Conservation (phyloP, 2,113 vertebrate species). For the Tragelaphus scriptus region DNA sequence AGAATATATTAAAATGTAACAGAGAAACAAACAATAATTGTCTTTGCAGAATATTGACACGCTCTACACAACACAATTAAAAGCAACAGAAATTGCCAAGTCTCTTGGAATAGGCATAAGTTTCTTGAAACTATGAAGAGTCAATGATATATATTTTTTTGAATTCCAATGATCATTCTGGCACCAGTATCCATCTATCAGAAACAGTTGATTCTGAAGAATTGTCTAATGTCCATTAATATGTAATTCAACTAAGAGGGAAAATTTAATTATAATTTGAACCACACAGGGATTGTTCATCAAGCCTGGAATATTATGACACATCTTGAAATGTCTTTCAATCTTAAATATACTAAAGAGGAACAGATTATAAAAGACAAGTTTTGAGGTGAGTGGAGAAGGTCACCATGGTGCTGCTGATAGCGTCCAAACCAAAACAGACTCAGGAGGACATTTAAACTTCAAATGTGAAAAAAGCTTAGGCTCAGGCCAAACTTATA, state of each 20-base stretch:
- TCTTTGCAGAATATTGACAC: background rate
- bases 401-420: background rate
- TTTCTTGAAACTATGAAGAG: background rate
- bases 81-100: background rate
- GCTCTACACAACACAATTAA: background rate
- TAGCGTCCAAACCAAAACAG: background rate
- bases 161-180: background rate
- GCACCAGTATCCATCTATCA: background rate
- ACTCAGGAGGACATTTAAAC: background rate
- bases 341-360: background rate
- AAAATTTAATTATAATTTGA: background rate
- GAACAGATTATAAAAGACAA: background rate
- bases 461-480: background rate
- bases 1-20: background rate
- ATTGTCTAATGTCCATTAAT: background rate
- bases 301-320: background rate
- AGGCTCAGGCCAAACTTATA: background rate
- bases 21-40: slow-evolving; percentile 45
- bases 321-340: background rate
- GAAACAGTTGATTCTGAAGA: background rate
- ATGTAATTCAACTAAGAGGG: background rate
- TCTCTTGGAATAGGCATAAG: background rate
- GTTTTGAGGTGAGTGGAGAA: background rate
- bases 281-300: background rate
- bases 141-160: background rate